These are phyloP conservation scores for Cettia cetti DNA, from an alignment of 2,113 vertebrate genomes.

Conservation along the genomic window DNA sequence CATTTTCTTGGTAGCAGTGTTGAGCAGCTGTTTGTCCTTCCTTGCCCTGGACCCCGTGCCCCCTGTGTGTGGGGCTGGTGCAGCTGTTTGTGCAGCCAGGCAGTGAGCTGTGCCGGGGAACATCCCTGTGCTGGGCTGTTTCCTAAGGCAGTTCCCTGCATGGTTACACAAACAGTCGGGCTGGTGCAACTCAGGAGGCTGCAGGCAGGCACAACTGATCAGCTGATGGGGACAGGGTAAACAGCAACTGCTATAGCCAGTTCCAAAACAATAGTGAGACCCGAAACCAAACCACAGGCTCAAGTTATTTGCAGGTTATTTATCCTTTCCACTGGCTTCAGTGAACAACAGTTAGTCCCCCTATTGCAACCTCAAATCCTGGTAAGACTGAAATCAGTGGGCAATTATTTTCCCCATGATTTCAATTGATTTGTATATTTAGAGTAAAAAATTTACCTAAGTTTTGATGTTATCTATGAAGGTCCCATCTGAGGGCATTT, in stretches of 20 bases:
- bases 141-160: background rate
- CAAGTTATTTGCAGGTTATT: background rate
- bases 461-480: background rate
- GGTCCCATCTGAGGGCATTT: background rate
- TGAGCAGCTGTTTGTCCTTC: background rate
- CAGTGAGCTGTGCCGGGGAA: background rate
- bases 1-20: fast-evolving
- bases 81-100: background rate
- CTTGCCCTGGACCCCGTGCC: fast-evolving
- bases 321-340: background rate
- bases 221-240: background rate
- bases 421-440: background rate
- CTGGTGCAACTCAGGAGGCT: background rate
- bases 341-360: background rate
- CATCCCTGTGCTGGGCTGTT: background rate
- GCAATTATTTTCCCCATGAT: background rate
- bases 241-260: background rate
- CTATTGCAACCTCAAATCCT: background rate
- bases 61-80: background rate
- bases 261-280: background rate
- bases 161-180: background rate
- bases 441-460: background rate
- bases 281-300: background rate
- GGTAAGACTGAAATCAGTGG: background rate
- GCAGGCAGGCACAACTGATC: background rate